phyloP scores from a whole-genome alignment of 2,113 vertebrate species.

The Lamprotornis superbus region DNA sequence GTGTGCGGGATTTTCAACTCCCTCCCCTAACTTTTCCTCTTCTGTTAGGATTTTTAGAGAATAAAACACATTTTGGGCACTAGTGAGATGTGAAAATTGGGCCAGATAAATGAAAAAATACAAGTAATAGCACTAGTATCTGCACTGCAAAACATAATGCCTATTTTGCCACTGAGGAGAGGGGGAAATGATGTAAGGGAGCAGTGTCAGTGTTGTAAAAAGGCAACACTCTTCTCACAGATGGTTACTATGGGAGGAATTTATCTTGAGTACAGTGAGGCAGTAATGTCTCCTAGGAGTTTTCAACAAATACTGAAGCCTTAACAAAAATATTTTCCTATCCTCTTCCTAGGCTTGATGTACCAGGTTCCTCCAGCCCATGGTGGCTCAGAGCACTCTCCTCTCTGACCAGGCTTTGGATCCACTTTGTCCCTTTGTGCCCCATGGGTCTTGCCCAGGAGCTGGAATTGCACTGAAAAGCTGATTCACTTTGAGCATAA shows the following conservation, averaged over 20 bases:
- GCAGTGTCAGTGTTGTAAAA: not conserved
- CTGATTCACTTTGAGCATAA: not conserved
- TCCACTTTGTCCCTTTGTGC: not conserved
- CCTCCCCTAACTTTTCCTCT: not conserved
- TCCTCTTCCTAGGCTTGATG: not conserved
- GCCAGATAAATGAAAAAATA: not conserved
- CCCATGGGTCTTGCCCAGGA: not conserved
- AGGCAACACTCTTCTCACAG: not conserved
- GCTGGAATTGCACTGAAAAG: not conserved
- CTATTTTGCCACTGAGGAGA: not conserved
- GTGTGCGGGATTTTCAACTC: not conserved
- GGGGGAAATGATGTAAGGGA: not conserved
- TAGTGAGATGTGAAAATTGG: not conserved
- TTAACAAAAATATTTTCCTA: not conserved
- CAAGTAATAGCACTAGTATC: not conserved
- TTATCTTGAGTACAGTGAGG: not conserved
- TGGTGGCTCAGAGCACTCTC: not conserved
- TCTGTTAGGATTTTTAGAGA: not conserved
- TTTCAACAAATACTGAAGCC: not conserved
- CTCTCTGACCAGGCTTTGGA: not conserved
- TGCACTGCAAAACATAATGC: not conserved
- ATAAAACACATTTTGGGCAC: accelerated
- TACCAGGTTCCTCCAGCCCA: not conserved
- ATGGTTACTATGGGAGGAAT: not conserved
- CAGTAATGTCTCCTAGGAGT: not conserved